Base-by-base conservation (phyloP, 2,797 vertebrate species). In the Malurus splendens region DNA sequence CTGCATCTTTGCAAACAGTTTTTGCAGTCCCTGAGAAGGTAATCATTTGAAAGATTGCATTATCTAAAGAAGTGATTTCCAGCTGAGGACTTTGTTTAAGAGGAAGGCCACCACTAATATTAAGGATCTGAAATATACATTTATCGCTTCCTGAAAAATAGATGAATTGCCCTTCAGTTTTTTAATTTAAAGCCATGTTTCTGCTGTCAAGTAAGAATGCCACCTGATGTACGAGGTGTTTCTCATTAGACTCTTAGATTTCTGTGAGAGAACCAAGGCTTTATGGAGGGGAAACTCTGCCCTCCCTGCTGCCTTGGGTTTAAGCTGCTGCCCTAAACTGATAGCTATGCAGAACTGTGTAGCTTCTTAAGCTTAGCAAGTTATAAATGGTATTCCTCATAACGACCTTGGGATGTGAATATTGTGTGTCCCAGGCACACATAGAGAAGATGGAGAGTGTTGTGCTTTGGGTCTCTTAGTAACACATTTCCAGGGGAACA, bases 291-390 rank as follows among this genome's bases (percentile, higher is more conserved):
- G 55, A 82, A 65, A 6, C 42, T 74, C 55, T 67, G 68, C 18
- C 56, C 74, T 59, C 3, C 2, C 32, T 55, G 33, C 66, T 85
- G 66, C 52, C 22, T 23, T 68, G 55, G 55, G 60, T 77, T 87
- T 82, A 94, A 87, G 80, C 56, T 19, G 66, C 77, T 82, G 84
- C 42, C 55, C 52, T 75, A 70, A 73, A 51, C 28, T 38, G 84
- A 28, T 51, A 80, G 64, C 83, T 60, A 0, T 79, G 50, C 42
- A 91, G 74, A 89, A 61, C 84, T 52, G 10, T n/a, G 17, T 10
- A 62, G 62, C 85, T 94, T 73, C 79, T 94, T 84, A 83, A 90
- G 85, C 51, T 64, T 87, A 93, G 50, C 70, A 41, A 70, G 33
- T 91, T 88, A 61, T 77, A 87, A 90, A 82, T 75, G 70, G 45